phyloP scores from a whole-genome alignment of 2,113 vertebrate species.

The Psilopogon haemacephalus region DNA sequence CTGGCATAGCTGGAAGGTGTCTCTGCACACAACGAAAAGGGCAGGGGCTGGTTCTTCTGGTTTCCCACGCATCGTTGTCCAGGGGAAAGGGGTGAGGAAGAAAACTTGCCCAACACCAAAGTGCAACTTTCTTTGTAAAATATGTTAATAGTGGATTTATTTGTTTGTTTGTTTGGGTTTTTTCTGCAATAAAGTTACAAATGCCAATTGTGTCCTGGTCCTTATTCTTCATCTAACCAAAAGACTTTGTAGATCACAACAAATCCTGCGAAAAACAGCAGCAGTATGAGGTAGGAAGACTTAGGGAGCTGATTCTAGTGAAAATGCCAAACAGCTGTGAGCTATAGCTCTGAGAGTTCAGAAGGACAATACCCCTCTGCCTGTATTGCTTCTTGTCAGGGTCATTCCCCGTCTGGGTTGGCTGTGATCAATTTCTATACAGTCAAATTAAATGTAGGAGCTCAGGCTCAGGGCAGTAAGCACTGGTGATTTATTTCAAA shows the following conservation, averaged over 20 bases:
- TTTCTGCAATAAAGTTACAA: conserved; percentile 69
- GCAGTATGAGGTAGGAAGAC: neutral
- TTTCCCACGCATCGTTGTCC: neutral
- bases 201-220: neutral
- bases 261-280: neutral
- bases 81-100: conserved; percentile 30
- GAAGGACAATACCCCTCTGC: neutral
- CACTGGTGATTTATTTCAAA: neutral
- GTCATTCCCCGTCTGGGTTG: neutral
- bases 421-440: neutral
- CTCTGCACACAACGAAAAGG: neutral
- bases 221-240: neutral
- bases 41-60: conserved; percentile 11
- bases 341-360: neutral
- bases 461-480: neutral
- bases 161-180: too few relatives aligned
- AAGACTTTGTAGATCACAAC: neutral
- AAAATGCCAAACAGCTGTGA: neutral
- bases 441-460: neutral
- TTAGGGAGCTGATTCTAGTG: neutral
- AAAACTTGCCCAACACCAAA: conserved; percentile 49
- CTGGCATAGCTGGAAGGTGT: conserved; percentile 14
- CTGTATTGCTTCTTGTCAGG: conserved; percentile 22
- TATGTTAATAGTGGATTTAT: conserved; percentile 58
- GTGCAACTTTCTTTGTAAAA: conserved; percentile 67